Evolutionary conservation across 2,888 invertebrate genomes (phyloP), one percentile per base, ranked within the genome.

Genomic region (Chouioia cunea): DNA sequence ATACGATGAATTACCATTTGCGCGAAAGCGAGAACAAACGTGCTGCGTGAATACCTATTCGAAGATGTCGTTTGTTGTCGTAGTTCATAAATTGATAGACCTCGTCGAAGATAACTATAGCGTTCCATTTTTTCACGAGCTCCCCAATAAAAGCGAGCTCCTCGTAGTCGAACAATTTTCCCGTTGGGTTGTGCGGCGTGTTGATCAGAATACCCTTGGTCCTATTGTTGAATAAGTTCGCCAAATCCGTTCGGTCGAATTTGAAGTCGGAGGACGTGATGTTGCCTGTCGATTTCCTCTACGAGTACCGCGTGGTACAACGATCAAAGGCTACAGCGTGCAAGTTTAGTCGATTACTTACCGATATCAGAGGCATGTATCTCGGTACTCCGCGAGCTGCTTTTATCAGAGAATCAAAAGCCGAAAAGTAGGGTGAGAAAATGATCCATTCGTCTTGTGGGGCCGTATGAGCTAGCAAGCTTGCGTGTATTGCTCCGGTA

Each of bases 11-110:
- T 27, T n/a, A n/a, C n/a, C n/a, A 36, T 8, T 36, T 12, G 36
- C 36, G 27, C 27, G 27, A 27, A 27, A 27, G 6, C 6, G 3
- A 27, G 27, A 27, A 36, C 36, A 6, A 36, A 10, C 12, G 6
- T 12, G 36, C 36, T 1, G 10, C 6, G 12, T 36, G 6, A 6
- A 36, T n/a, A 36, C 36, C 97, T 71, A 99, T 98, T 83, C 97
- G 90, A 71, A 97, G 90, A 86, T 98, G 96, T 79, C 93, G 88
- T 36, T 90, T 88, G 0, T 93, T 93, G 79, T 93, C 90, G 80
- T 92, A 97, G 12, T 95, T 93, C 84, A 99, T 90, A 96, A 97
- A 99, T 85, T 99, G 99, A 79, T 99, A 99, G 0, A 99, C 99
- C 86, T 99, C 99, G 86, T 99, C 99, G 0, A 97, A 92, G 18